Evolutionary conservation across 2,113 vertebrate species (phyloP).

Genomic region (Atlantisia rogersi): DNA sequence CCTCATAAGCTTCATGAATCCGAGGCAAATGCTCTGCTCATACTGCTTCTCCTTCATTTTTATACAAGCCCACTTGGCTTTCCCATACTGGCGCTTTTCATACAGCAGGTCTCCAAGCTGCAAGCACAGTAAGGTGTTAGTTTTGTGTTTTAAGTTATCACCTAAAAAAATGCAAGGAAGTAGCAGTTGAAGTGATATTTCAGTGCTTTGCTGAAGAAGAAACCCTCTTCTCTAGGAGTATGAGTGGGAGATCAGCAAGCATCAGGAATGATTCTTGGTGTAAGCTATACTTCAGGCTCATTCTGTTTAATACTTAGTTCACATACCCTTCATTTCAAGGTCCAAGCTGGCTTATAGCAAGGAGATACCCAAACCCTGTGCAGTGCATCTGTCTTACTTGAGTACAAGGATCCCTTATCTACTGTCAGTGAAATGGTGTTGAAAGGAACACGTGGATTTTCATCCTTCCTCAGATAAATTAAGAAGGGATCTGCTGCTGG

Average conservation of each 20-base stretch:
- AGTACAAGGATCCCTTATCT: background rate
- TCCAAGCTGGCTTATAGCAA: background rate
- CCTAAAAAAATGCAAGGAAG: background rate
- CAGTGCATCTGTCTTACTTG: no score
- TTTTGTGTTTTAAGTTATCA: background rate
- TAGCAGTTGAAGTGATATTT: background rate
- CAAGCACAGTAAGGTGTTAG: background rate
- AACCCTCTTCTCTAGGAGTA: rapidly evolving
- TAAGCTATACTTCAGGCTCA: background rate
- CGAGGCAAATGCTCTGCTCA: slow-evolving; percentile 90
- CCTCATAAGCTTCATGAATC: slow-evolving; percentile 92
- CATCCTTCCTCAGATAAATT: background rate
- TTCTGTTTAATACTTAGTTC: background rate
- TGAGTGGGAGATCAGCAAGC: background rate
- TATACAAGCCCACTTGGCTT: slow-evolving; percentile 89
- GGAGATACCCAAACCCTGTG: no score
- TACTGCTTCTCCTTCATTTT: slow-evolving; percentile 84
- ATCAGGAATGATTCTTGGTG: no score
- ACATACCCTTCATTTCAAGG: background rate
- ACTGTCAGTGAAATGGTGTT: background rate
- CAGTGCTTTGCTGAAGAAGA: background rate
- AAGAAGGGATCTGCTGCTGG: background rate
- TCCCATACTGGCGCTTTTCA: slow-evolving; percentile 86
- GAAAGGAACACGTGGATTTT: background rate
- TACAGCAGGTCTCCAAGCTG: slow-evolving; percentile 85